phyloP scores from a whole-genome alignment of 2,113 vertebrate genomes.

The Elaphurus davidianus region DNA sequence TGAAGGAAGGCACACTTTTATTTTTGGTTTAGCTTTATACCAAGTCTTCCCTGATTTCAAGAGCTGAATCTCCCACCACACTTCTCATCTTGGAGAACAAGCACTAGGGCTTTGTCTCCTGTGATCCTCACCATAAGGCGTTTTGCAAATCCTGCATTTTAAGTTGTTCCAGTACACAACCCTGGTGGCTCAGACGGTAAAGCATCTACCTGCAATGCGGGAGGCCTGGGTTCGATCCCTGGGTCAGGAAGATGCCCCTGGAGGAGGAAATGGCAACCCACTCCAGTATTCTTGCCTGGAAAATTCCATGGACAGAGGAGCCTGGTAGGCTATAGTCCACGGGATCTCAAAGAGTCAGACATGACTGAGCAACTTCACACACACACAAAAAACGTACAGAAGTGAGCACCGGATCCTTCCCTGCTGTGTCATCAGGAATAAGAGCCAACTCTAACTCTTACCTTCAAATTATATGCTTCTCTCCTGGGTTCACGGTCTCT shows the following conservation, averaged over 20 bases:
- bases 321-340: neutral
- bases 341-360: neutral
- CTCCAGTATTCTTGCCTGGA: neutral
- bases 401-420: neutral
- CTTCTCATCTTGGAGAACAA: neutral
- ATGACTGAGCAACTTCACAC: neutral
- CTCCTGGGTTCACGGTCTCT: neutral
- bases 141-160: neutral
- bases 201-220: neutral
- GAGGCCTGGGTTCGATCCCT: neutral
- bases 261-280: neutral
- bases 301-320: neutral
- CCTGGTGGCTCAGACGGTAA: neutral
- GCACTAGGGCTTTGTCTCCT: neutral
- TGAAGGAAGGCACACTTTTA: neutral
- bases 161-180: neutral
- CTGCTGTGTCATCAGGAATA: neutral
- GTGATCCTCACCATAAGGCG: too few species aligned
- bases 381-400: neutral
- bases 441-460: neutral
- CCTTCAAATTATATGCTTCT: neutral
- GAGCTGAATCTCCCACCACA: neutral
- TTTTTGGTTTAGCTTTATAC: neutral
- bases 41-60: neutral
- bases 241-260: neutral